Base-by-base conservation (phyloP, 2,113 vertebrate genomes). In the Platycercus adscitus region DNA sequence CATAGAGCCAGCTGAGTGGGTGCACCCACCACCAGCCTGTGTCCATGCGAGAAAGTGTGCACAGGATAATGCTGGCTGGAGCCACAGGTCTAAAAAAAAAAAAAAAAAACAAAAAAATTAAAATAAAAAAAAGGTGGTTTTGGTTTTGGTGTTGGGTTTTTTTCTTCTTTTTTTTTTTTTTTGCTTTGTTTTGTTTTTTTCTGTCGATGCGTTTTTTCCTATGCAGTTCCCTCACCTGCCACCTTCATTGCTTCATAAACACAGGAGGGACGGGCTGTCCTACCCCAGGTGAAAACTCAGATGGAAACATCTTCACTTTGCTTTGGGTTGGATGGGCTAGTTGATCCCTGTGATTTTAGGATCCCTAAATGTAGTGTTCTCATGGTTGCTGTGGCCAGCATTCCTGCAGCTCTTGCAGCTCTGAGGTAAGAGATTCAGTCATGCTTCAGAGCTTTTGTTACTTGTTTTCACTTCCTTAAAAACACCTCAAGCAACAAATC, bases 391-490 rank as follows among this genome's bases (percentile, higher is more conserved):
- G 31, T 66, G 37, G 56, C 37, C 71, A 41, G 31, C 37, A 25
- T 75, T n/a, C 31, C 29, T 69, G 44, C 23, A 63, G 64, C 33
- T 58, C 52, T 44, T 72, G 43, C 28, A 73, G 75, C 63, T 81
- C 56, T 73, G 83, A 86, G 44, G 52, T 64, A 52, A 82, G 80
- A 43, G 50, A 28, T 53, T 33, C 29, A 47, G 20, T 83, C 39
- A n/a, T 9, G 41, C 43, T 86, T 72, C 86, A 83, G 64, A 71
- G 49, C 39, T 88, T 86, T 92, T 81, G 58, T 68, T 37, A 60
- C 80, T 95, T 92, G n/a, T 82, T 93, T 76, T 85, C 11, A 23
- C 71, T 90, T 95, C 56, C 78, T 86, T 78, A 61, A 84, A 94
- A 95, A 84, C 81, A 79, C 66, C 65, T 94, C 43, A 41, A 61